Percentiles rank a stretch among this genome's conserved stretches.
Conservation (phyloP, 1,140 invertebrate species). For the Steinernema feltiae region DNA sequence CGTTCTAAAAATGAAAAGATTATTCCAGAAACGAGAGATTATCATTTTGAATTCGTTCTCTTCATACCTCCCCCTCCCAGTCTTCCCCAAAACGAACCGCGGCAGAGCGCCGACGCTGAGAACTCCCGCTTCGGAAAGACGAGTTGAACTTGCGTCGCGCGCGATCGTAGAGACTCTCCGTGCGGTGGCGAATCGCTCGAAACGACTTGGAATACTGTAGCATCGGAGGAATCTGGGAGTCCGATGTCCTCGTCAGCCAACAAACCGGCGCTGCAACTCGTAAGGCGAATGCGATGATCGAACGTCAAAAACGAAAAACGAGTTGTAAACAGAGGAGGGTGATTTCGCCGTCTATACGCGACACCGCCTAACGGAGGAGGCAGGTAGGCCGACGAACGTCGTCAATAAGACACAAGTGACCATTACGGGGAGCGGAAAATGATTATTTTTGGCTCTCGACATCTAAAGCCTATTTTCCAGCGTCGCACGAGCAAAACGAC, state of each 20-base stretch:
- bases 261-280: too few relatives aligned
- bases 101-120: background rate
- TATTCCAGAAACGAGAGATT: background rate
- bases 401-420: too few relatives aligned
- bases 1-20: background rate
- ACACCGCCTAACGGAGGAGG: too few relatives aligned
- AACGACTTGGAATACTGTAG: slow-evolving; percentile 36
- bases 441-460: too few relatives aligned
- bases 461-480: too few relatives aligned
- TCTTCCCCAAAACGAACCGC: background rate
- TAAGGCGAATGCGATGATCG: slow-evolving; percentile 13
- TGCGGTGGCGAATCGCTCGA: slow-evolving; percentile 28
- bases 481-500: too few relatives aligned
- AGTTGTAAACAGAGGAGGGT: slow-evolving; percentile 17
- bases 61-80: too few relatives aligned
- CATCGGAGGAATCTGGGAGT: slow-evolving; percentile 6
- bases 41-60: too few relatives aligned
- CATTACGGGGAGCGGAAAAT: too few relatives aligned
- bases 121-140: slow-evolving; percentile 28
- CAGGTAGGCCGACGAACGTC: too few relatives aligned
- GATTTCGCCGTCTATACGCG: slow-evolving; percentile 5
- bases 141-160: slow-evolving; percentile 27
- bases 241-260: too few relatives aligned
- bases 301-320: slow-evolving; percentile 16
- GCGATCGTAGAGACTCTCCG: slow-evolving; percentile 31